Evolutionary conservation across 2,113 vertebrate genomes (phyloP), one percentile per base, ranked within the genome.

Genomic region (Ellobius talpinus): DNA sequence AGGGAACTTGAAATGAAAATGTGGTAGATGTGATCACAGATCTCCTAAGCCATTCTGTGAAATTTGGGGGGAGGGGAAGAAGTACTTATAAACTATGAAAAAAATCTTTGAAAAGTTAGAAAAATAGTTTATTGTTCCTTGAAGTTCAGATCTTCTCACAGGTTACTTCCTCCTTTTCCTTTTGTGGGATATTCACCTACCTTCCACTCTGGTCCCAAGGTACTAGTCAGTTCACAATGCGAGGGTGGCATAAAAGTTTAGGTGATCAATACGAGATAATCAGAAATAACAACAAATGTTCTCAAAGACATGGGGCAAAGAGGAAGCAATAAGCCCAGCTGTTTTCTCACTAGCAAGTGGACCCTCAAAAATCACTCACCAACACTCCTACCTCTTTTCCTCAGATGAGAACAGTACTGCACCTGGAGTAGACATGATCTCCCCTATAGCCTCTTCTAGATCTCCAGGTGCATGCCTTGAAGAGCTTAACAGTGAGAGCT

Each of bases 21-120:
- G 26, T 36, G 4, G 13, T 77, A 33, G 45, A 63, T 52, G 50
- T 88, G 72, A 90, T 90, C 85, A 31, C 52, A 89, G n/a, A 23
- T 88, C 61, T 19, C 77, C 31, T 29, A 78, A 96, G 65, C 63
- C 52, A 86, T 91, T 97, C 76, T 95, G 21, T 65, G 52, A 74
- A 72, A 86, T 36, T 72, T 33, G 39, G 9, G 73, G 21, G n/a
- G n/a, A 24, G 5, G 45, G 8, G 4, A 72, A 89, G 65, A 81
- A 31, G 26, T 68, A 50, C 63, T 91, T 89, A 81, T 72, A 92
- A 94, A 85, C 36, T 36, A 45, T 45, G 58, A 66, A 47, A 96
- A 96, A 74, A 47, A 45, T 13, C 39, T 78, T 77, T 87, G 77
- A 89, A 88, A 95, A 86, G 58, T 7, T 7, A 86, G 55, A 23